Conservation (phyloP, 2,113 vertebrate species). For the Heterocephalus glaber region DNA sequence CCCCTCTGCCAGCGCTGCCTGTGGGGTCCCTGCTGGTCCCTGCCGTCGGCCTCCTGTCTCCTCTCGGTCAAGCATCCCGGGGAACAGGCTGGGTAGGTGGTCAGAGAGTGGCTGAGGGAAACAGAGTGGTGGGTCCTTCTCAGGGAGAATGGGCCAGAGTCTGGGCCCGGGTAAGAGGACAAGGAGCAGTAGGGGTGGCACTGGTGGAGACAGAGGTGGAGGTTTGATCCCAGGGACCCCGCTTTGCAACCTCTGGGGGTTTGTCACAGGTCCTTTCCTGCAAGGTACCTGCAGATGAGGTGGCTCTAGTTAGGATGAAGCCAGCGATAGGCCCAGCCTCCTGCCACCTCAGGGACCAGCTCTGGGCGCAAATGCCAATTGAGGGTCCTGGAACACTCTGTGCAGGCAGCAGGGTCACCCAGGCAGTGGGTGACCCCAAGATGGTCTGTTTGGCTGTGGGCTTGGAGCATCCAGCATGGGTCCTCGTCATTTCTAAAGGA, state of each 20-base stretch:
- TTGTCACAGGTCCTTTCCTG: background rate
- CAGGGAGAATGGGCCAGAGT: background rate
- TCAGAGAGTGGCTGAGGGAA: slow-evolving; percentile 10
- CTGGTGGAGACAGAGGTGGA: accelerated
- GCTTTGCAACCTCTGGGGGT: background rate
- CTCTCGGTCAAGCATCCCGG: background rate
- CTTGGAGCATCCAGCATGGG: background rate
- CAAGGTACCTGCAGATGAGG: accelerated
- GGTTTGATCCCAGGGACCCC: background rate
- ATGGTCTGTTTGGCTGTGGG: background rate
- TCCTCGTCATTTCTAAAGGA: background rate
- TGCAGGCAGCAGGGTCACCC: background rate
- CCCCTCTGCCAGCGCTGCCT: background rate
- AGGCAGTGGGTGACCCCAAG: background rate
- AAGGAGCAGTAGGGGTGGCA: background rate
- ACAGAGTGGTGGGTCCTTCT: slow-evolving; percentile 33
- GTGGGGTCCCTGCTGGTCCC: background rate
- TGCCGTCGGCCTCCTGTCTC: too few relatives aligned
- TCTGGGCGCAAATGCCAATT: background rate
- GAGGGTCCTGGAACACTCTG: background rate
- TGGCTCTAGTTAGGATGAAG: background rate
- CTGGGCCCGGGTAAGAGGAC: background rate
- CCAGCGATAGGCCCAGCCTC: background rate
- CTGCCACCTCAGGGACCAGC: background rate
- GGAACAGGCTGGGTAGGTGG: background rate